phyloP scores from a whole-genome alignment of 2,888 invertebrate species.

The Scaptomyza tumidula region DNA sequence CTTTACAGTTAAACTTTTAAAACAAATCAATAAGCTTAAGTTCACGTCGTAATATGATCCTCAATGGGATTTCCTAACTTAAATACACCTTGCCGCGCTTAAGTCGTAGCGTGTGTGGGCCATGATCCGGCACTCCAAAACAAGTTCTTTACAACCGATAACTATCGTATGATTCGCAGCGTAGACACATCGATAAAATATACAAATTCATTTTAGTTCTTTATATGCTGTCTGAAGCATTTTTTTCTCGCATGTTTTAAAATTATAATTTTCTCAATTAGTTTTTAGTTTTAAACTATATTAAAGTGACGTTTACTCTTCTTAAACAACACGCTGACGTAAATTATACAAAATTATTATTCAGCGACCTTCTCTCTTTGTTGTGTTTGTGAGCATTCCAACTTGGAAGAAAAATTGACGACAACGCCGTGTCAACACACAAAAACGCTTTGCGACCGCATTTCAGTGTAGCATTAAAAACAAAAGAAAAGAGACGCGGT shows the following conservation, averaged over 20 bases:
- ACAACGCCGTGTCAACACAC: constrained; percentile 63
- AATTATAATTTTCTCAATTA: constrained; percentile 34
- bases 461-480: constrained; percentile 42
- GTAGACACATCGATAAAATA: constrained; percentile 18
- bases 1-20: neutral
- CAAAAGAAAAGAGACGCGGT: constrained; percentile 23
- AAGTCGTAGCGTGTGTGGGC: neutral
- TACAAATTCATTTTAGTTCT: constrained; percentile 39
- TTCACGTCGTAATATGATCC: neutral
- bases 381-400: constrained; percentile 25
- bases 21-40: neutral
- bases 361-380: neutral
- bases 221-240: constrained; percentile 38
- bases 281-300: constrained; percentile 29
- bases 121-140: neutral
- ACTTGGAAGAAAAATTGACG: constrained; percentile 26
- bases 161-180: neutral
- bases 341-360: neutral
- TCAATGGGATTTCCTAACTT: neutral
- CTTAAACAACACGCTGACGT: constrained; percentile 4
- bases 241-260: constrained; percentile 49
- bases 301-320: constrained; percentile 18
- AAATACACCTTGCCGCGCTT: neutral
- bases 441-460: constrained; percentile 63
- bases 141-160: neutral